phyloP scores from a whole-genome alignment of 2,888 invertebrate species.

The Cerastis leucographa region DNA sequence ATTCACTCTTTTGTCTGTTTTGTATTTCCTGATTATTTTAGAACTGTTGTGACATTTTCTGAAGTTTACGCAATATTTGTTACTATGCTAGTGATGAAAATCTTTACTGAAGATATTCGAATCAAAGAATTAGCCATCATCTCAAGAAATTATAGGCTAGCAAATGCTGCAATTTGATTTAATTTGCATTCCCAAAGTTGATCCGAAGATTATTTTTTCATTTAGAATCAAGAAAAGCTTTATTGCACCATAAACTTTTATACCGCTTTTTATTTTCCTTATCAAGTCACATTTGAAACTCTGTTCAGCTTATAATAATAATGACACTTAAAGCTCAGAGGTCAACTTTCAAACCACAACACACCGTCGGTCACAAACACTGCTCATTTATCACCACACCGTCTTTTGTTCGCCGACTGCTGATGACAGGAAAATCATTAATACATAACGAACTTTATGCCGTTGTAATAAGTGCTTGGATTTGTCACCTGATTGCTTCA shows the following conservation, averaged over 20 bases:
- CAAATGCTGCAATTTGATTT: background rate
- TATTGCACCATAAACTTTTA: background rate
- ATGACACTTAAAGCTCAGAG: conserved; percentile 32
- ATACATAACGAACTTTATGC: conserved; percentile 70
- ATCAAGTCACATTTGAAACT: background rate
- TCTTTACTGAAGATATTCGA: background rate
- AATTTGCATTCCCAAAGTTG: conserved; percentile 3
- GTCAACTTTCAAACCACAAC: conserved; percentile 59
- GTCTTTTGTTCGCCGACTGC: conserved; percentile 63
- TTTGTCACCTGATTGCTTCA: conserved; percentile 71
- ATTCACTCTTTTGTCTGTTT: conserved; percentile 20
- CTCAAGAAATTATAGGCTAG: background rate
- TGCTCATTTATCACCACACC: conserved; percentile 73
- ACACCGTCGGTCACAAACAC: conserved; percentile 57
- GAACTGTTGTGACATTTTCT: background rate
- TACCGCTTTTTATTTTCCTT: background rate
- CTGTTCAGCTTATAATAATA: conserved; percentile 26
- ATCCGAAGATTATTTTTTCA: background rate
- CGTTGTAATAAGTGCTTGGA: conserved; percentile 68
- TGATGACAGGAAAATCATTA: conserved; percentile 66
- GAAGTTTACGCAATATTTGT: background rate
- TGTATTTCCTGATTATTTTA: conserved; percentile 22
- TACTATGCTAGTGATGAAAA: background rate
- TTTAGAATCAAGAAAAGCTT: background rate
- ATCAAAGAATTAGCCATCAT: background rate